Percentiles rank a stretch among this genome's conserved stretches.
Evolutionary conservation across 2,113 vertebrate species (phyloP).

Genomic region (Phoenicopterus ruber): DNA sequence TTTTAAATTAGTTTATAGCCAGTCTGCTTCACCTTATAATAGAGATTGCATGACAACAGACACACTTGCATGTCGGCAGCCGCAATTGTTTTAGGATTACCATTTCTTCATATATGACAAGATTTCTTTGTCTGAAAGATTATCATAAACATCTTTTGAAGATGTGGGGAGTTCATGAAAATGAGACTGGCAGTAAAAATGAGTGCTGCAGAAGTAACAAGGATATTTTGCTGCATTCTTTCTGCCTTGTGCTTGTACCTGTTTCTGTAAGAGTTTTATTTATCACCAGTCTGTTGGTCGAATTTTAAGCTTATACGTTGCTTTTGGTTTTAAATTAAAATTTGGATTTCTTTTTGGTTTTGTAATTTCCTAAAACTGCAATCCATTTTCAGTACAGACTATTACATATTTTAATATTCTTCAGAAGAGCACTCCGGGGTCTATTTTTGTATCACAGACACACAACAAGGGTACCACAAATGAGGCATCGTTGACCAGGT

Average conservation of each 20-base stretch:
- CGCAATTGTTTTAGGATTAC: neutral
- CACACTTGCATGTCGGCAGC: neutral
- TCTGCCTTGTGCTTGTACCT: neutral
- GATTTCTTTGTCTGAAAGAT: neutral
- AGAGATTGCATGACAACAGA: neutral
- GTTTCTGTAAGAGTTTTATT: neutral
- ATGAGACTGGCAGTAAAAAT: neutral
- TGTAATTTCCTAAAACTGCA: conserved; percentile 7
- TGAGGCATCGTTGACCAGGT: conserved; percentile 27
- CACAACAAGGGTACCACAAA: conserved; percentile 23
- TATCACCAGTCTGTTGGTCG: neutral
- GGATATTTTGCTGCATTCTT: neutral
- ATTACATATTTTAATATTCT: conserved; percentile 2
- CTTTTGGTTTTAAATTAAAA: conserved; percentile 8
- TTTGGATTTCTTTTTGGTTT: neutral
- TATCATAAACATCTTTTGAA: neutral
- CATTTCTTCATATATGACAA: neutral
- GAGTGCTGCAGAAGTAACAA: neutral
- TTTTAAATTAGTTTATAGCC: neutral
- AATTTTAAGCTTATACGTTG: neutral
- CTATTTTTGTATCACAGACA: conserved; percentile 11
- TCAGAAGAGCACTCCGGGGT: neutral
- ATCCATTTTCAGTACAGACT: neutral
- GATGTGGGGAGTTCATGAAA: neutral
- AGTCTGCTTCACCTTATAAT: neutral